Evolutionary conservation across 1,140 invertebrate genomes (phyloP), one percentile per base, ranked within the genome.

Genomic region (Olivierus martensii): DNA sequence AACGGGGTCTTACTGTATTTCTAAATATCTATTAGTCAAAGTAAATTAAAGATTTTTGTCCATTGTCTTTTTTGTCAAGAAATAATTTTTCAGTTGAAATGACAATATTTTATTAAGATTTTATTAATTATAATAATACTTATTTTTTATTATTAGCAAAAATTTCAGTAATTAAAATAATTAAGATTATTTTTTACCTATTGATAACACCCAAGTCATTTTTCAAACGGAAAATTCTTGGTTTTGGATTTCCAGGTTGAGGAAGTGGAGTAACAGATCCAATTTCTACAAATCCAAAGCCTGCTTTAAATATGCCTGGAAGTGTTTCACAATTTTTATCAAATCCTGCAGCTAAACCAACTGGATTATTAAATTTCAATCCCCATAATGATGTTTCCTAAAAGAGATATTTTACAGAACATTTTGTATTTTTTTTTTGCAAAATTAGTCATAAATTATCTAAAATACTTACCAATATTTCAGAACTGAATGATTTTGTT

Each of bases 291-390:
- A 96, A 92, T 19, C 92, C 83, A 74, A 98, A 97, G 0, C 94
- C 94, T 48, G 91, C 72, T 62, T 82, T 79, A 45, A 78, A 75
- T 22, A 99, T 68, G 0, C 87, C 85, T 55, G 79, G 68, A 1
- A 96, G 74, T 21, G 87, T 89, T 74, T 97, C 88, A 10, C 79
- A 94, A 70, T 98, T 80, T 67, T 99, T 99, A 68, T 99, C 95
- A 74, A 97, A 98, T 3, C 95, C 95, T 56, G 95, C 95, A 45
- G 94, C 94, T 60, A 98, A 81, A 34, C 95, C 95, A 62, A 99
- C 65, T 1, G 93, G 93, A 73, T 94, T 96, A 53, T 72, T 71
- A 46, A 98, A 81, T 15, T 81, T 63, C 54, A 59, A 47, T 5
- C 65, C 68, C 62, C 66, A 73, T 7, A 74, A 58, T 14, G 58